These are phyloP conservation scores for Nycticebus coucang DNA, from an alignment of 2,113 vertebrate genomes.

Conservation along the genomic window DNA sequence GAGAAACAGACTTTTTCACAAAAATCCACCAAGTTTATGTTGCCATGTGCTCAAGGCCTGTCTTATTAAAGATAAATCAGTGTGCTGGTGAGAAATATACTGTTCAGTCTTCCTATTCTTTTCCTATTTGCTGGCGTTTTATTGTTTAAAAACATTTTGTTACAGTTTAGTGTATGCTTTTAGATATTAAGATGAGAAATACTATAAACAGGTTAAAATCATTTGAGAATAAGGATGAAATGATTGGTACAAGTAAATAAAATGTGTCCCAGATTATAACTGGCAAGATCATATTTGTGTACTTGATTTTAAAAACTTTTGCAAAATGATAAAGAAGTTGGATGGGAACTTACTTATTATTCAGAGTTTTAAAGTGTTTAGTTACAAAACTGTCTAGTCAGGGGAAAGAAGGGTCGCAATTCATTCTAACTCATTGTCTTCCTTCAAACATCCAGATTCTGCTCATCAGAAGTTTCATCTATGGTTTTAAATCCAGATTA, in stretches of 20 bases:
- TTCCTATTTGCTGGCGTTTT: neutral
- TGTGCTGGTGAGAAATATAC: neutral
- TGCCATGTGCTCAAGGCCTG: neutral
- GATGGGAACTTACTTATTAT: neutral
- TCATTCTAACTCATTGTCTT: neutral
- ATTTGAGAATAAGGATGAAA: neutral
- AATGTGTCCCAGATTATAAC: neutral
- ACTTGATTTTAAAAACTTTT: neutral
- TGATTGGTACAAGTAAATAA: neutral
- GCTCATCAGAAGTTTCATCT: neutral
- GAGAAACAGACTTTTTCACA: neutral
- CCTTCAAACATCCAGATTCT: neutral
- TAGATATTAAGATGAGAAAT: neutral
- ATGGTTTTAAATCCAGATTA: constrained; percentile 1
- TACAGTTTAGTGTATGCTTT: neutral
- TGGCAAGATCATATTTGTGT: neutral
- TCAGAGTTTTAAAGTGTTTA: neutral
- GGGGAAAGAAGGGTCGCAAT: neutral
- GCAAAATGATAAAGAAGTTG: neutral
- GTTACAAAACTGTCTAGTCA: neutral
- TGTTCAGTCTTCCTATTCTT: neutral
- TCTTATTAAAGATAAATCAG: neutral
- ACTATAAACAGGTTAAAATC: neutral
- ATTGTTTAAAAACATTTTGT: neutral
- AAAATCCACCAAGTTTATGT: neutral